Base-by-base conservation (phyloP, 2,888 invertebrate species). In the Elmis aenea region DNA sequence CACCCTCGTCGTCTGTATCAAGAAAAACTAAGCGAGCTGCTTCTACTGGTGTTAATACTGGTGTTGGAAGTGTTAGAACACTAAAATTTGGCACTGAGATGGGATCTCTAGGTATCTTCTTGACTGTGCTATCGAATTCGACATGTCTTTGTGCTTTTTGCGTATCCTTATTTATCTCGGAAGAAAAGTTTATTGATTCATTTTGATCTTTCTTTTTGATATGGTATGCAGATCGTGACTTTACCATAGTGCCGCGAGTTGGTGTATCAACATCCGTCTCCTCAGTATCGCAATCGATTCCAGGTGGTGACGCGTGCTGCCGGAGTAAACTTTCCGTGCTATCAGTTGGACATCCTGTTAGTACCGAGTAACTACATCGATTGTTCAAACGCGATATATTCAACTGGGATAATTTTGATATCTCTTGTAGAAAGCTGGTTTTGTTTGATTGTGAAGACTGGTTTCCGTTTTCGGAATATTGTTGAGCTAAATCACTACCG, bases 61-160 rank as follows among this genome's bases (percentile, higher is more conserved):
- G 80, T 2, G 80, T 78, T 16, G 79, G 78, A 21, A 79, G 64
- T 2, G 75, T 73, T 50, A 83, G 68, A 4, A 57, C 42, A 35
- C 77, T 77, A 59, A 84, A 83, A 62, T 85, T 84, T 48, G 85
- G 84, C 52, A 84, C 84, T 2, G 84, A 85, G 27, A 81, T 75
- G 1, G 81, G 83, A 52, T 84, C 84, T 31, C 82, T 71, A 1
- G 80, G 69, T 61, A 81, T 69, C 22, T 56, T 54, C 11, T 51
- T 46, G 6, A 45, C 67, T n/a, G 59, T 51, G 39, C 50, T 56
- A 40, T 64, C 66, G 45, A 66, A 64, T 35, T 69, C 69, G 1
- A 67, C 62, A 4, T 60, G 51, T 36, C 62, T 62, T 30, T 58
- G 39, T 6, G 12, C 56, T 3, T 49, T 43, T 9, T 42, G 47